Evolutionary conservation across 1,140 invertebrate species (phyloP).

Genomic region (Cydia amplana): DNA sequence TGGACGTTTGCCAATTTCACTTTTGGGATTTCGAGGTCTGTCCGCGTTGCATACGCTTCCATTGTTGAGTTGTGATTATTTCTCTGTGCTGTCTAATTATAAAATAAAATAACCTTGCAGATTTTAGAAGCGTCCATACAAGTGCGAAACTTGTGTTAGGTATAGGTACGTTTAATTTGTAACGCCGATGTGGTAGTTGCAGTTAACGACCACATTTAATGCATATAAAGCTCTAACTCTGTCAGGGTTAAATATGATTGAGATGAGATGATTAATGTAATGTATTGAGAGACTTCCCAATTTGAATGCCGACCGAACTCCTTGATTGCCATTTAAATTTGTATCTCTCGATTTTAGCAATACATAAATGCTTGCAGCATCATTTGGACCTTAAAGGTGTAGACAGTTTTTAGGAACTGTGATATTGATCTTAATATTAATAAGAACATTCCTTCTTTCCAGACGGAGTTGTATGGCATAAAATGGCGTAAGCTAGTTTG

Average conservation of each 20-base stretch:
- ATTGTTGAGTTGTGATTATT: conserved; percentile 16
- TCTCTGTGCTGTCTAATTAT: conserved; percentile 3
- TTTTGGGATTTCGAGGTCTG: conserved; percentile 55
- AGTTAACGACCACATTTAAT: background rate
- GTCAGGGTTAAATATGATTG: too few species aligned
- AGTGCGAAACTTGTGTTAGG: too few species aligned
- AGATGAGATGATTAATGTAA: too few species aligned
- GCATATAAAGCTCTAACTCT: background rate
- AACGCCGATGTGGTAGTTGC: background rate
- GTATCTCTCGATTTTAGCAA: too few species aligned
- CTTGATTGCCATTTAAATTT: too few species aligned
- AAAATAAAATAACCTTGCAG: conserved; percentile 20
- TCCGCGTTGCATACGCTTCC: conserved; percentile 24
- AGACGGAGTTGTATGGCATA: conserved; percentile 99
- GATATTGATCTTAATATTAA: background rate
- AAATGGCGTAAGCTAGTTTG: conserved; percentile 98
- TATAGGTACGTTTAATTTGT: too few species aligned
- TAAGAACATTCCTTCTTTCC: conserved; percentile 59
- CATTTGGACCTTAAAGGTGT: background rate
- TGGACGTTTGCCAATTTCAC: conserved; percentile 49
- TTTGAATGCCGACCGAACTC: too few species aligned
- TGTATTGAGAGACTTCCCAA: too few species aligned
- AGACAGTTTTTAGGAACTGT: background rate
- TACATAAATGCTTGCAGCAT: background rate
- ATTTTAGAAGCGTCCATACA: background rate